Percentiles rank a stretch among this genome's conserved stretches.
Evolutionary conservation across 2,888 invertebrate species (phyloP).

Genomic region (Hedya salicella): DNA sequence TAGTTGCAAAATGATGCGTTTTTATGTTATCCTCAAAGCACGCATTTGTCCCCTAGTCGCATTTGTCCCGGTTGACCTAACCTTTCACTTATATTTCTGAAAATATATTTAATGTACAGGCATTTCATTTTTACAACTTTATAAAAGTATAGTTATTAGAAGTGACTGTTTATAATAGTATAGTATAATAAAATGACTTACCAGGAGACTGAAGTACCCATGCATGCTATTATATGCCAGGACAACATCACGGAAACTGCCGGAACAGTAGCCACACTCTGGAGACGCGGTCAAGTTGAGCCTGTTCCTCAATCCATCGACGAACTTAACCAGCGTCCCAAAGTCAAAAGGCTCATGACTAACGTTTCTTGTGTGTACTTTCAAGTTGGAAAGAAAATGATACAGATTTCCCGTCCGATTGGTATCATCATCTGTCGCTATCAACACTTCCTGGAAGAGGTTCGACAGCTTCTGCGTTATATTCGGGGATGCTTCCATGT

Average conservation of each 20-base stretch:
- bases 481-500: constrained; percentile 62
- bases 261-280: constrained; percentile 85
- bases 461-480: constrained; percentile 74
- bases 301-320: constrained; percentile 69
- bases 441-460: constrained; percentile 74
- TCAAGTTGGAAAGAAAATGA: constrained; percentile 67
- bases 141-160: no score
- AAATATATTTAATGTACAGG: no score
- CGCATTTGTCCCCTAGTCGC: no score
- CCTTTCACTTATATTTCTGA: no score
- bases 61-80: no score
- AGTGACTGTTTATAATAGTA: neutral
- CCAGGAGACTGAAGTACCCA: constrained; percentile 92
- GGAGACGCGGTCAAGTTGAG: constrained; percentile 68
- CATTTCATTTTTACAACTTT: no score
- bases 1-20: no score
- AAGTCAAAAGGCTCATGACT: constrained; percentile 71
- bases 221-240: constrained; percentile 89
- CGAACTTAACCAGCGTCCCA: constrained; percentile 70
- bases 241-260: constrained; percentile 85
- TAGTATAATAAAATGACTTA: constrained; percentile 72
- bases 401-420: constrained; percentile 68
- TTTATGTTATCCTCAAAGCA: no score
- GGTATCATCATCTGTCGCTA: constrained; percentile 66
- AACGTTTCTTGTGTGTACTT: constrained; percentile 64